Evolutionary conservation across 2,888 invertebrate genomes (phyloP).

Genomic region (Amiota communis): DNA sequence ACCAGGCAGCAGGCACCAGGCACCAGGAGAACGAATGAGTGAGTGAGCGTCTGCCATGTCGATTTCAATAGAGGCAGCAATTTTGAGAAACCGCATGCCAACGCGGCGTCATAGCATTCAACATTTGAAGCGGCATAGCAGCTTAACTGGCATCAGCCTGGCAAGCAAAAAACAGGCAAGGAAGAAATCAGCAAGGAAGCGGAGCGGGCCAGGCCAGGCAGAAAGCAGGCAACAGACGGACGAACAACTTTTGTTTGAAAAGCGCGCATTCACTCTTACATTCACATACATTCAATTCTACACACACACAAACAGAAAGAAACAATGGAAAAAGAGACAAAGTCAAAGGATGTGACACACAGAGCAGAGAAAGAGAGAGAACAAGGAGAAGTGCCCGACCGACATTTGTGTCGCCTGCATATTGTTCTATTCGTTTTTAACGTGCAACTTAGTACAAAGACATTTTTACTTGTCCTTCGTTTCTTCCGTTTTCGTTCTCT

Average conservation of each 20-base stretch:
- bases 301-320: constrained; percentile 39
- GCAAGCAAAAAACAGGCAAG: no score
- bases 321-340: background rate
- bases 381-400: background rate
- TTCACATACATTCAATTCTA: constrained; percentile 47
- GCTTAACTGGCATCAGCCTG: no score
- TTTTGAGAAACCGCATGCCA: constrained; percentile 19
- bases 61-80: constrained; percentile 8
- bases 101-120: constrained; percentile 14
- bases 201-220: background rate
- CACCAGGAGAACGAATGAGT: no score
- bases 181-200: background rate
- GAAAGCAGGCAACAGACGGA: background rate
- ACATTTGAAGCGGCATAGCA: background rate
- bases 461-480: background rate
- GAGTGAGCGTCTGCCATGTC: background rate
- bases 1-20: background rate
- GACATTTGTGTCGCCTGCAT: constrained; percentile 4
- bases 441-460: constrained; percentile 8
- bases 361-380: constrained; percentile 13
- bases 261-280: constrained; percentile 35
- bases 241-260: background rate
- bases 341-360: background rate
- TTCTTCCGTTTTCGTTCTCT: background rate
- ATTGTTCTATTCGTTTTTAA: background rate